A percentile compares a stretch with the other conserved stretches of the same genome.
Evolutionary conservation across 2,888 invertebrate genomes (phyloP).

Genomic region (Erynnis tages): DNA sequence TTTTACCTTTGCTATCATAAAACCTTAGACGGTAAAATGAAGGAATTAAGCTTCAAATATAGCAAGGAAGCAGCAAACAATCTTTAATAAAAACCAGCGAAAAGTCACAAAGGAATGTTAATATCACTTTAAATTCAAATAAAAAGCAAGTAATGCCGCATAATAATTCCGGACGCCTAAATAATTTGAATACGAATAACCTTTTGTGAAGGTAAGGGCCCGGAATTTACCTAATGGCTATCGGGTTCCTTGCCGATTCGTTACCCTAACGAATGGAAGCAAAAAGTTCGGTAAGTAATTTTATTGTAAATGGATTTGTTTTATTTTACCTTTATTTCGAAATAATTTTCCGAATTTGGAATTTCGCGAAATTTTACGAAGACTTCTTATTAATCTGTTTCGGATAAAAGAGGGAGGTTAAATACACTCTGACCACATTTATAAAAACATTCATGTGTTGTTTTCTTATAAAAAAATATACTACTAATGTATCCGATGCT

Average conservation of each 20-base stretch:
- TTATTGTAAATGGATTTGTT: background rate
- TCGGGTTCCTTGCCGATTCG: constrained; percentile 13
- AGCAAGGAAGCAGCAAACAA: background rate
- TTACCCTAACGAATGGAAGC: background rate
- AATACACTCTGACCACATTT: too few relatives aligned
- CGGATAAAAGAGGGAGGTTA: too few relatives aligned
- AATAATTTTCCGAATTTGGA: too few relatives aligned
- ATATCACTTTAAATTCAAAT: constrained; percentile 12
- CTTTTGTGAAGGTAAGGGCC: constrained; percentile 9
- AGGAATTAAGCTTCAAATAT: background rate
- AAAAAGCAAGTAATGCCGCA: constrained; percentile 10
- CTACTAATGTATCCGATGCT: too few relatives aligned
- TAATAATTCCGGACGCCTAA: constrained; percentile 9
- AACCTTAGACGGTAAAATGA: background rate
- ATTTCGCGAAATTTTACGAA: too few relatives aligned
- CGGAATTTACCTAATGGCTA: constrained; percentile 21
- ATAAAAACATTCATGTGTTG: too few relatives aligned
- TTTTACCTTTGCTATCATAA: too few relatives aligned
- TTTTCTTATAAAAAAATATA: too few relatives aligned
- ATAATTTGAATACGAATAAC: constrained; percentile 17
- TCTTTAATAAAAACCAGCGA: constrained; percentile 5
- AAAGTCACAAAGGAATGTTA: constrained; percentile 8
- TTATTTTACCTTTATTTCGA: background rate
- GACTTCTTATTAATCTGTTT: too few relatives aligned
- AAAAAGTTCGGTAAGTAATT: constrained; percentile 1